Evolutionary conservation across 1,140 invertebrate species (phyloP), one percentile per base, ranked within the genome.

Genomic region (Teleogryllus occipitalis): DNA sequence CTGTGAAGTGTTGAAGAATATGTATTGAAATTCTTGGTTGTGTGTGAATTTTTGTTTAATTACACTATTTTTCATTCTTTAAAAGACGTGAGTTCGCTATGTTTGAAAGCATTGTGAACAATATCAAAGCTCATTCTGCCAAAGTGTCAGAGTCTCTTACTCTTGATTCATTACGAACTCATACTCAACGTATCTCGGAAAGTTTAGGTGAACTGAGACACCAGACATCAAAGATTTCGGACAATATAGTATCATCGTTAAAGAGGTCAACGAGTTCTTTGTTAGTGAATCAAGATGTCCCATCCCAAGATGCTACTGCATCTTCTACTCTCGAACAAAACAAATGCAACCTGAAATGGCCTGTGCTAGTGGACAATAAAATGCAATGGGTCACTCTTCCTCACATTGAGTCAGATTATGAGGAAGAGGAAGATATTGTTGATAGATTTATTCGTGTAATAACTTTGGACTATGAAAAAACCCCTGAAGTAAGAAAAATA

Each of bases 381-480:
- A 85, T 85, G 84, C 84, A 86, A 80, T 87, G 85, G 85, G 81
- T 86, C 80, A 84, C 85, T 75, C 84, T 84, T 82, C 81, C 84
- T 76, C 80, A 82, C 74, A 83, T 75, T 8, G 48, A 75, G n/a
- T 72, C 27, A 15, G 78, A 78, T 47, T 80, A 85, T 7, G 85
- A 86, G 74, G 86, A 88, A 76, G 87, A 88, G 80, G 86, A 88
- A 73, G 88, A 91, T 85, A 89, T 93, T 83, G 86, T 92, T 82
- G 90, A 92, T 82, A 90, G 89, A 84, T 93, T 92, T 87, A 89
- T 90, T 82, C 88, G 87, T 82, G 90, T 92, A 81, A 88, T 91
- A 80, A 85, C 86, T 82, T 86, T 90, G 81, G 84, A 88, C 81
- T 83, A 83, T 78, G 80, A 83, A 47, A 48, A 75, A 27, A 14